Percentiles rank a stretch among this genome's conserved stretches.
Evolutionary conservation across 2,888 invertebrate species (phyloP).

Genomic region (Microdon myrmicae): DNA sequence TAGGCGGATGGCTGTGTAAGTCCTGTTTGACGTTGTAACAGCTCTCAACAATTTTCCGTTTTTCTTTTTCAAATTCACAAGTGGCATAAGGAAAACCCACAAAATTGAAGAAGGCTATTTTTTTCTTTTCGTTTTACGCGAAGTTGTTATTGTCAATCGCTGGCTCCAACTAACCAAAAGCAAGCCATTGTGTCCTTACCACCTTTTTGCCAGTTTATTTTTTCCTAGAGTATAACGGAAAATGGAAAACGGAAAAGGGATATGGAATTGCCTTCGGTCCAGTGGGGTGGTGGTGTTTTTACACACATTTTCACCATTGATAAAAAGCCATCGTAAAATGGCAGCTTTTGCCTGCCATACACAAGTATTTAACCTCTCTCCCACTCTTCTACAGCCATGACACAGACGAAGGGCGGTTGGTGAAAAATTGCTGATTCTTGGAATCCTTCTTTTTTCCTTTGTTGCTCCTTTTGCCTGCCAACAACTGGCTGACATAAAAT

Average conservation of each 20-base stretch:
- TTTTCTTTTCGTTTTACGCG: slow-evolving; percentile 10
- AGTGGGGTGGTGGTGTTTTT: slow-evolving; percentile 32
- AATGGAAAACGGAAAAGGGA: slow-evolving; percentile 12
- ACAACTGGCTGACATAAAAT: slow-evolving; percentile 47
- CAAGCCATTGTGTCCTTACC: slow-evolving; percentile 48
- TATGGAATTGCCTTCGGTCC: slow-evolving; percentile 40
- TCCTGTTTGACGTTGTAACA: slow-evolving; percentile 3
- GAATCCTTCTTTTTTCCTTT: slow-evolving; percentile 29
- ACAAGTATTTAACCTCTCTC: too few species aligned
- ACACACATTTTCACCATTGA: slow-evolving; percentile 50
- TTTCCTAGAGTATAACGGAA: slow-evolving; percentile 5
- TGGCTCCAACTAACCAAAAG: too few species aligned
- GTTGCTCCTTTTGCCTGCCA: slow-evolving; percentile 25
- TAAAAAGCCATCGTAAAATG: slow-evolving; percentile 50
- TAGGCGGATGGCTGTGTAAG: slow-evolving; percentile 31
- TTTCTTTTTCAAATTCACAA: slow-evolving; percentile 49
- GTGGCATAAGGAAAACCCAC: slow-evolving; percentile 50
- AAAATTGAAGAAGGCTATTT: slow-evolving; percentile 48
- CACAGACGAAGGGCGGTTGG: too few species aligned
- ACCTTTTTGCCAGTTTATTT: slow-evolving; percentile 28
- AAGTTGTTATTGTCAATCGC: too few species aligned
- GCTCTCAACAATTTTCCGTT: slow-evolving; percentile 15
- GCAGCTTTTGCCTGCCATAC: slow-evolving; percentile 44
- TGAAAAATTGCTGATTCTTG: slow-evolving; percentile 48
- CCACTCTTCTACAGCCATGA: too few species aligned